Percentiles rank a stretch among this genome's conserved stretches.
phyloP scores from a whole-genome alignment of 1,140 invertebrate genomes.

The Drosophila pectinifera region DNA sequence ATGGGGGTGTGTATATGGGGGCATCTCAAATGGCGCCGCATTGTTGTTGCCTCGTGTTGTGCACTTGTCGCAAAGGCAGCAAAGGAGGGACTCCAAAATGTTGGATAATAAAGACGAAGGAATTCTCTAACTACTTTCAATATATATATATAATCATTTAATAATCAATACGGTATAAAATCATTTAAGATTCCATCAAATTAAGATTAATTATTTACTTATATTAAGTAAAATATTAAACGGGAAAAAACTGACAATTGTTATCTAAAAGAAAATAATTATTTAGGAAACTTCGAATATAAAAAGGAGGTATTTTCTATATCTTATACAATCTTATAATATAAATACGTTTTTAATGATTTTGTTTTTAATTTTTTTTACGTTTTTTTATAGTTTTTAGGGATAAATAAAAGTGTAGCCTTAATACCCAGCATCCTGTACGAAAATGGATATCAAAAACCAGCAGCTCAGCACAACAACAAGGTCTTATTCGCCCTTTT shows the following conservation, averaged over 20 bases:
- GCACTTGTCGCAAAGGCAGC: slow-evolving; percentile 49
- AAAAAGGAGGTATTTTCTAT: too few relatives aligned
- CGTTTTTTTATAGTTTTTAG: not conserved
- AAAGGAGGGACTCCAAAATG: not conserved
- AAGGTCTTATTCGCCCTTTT: slow-evolving; percentile 7
- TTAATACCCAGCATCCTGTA: not conserved
- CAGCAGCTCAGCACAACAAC: slow-evolving; percentile 12
- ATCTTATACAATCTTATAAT: too few relatives aligned
- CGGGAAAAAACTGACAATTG: too few relatives aligned
- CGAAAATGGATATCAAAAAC: slow-evolving; percentile 15
- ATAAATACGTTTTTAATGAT: not conserved
- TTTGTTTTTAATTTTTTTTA: not conserved
- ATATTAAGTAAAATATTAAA: too few relatives aligned
- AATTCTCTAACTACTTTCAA: too few relatives aligned
- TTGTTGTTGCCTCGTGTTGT: slow-evolving; percentile 57
- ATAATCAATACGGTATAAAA: too few relatives aligned
- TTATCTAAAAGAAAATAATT: too few relatives aligned
- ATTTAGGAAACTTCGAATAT: too few relatives aligned
- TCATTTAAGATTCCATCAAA: too few relatives aligned
- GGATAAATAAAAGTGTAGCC: not conserved
- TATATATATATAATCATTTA: too few relatives aligned
- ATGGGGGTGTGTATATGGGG: slow-evolving; percentile 26
- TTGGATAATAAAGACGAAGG: not conserved
- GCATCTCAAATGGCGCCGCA: slow-evolving; percentile 66
- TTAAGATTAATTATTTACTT: too few relatives aligned